phyloP scores from a whole-genome alignment of 2,888 invertebrate species.

The Lasioglossum villosulum region DNA sequence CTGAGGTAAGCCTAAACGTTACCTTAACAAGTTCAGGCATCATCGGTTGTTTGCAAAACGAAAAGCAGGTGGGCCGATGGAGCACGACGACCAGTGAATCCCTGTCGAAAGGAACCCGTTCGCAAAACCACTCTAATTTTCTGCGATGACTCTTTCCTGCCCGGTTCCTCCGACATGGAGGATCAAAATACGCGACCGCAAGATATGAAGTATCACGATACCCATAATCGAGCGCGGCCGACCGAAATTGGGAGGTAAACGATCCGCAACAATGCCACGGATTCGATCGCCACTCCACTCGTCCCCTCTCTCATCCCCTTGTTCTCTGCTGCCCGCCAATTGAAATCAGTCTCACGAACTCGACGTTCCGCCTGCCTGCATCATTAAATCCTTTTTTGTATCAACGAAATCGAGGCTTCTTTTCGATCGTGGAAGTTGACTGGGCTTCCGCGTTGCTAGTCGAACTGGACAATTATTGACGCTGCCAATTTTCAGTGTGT shows the following conservation, averaged over 20 bases:
- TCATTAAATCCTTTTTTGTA: slow-evolving; percentile 35
- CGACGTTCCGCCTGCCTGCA: slow-evolving; percentile 9
- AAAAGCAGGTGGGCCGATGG: slow-evolving; percentile 32
- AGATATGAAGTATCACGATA: slow-evolving; percentile 40
- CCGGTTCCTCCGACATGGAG: background rate
- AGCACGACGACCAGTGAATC: slow-evolving; percentile 8
- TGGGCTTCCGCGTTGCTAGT: background rate
- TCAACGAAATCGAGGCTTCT: background rate
- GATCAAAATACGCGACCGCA: slow-evolving; percentile 41
- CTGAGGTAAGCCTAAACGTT: slow-evolving; percentile 24
- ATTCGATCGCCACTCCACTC: slow-evolving; percentile 31
- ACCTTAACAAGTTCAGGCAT: slow-evolving; percentile 25
- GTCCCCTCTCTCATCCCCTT: background rate
- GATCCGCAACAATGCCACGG: slow-evolving; percentile 53
- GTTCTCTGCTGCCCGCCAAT: slow-evolving; percentile 15
- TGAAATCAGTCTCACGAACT: slow-evolving; percentile 59
- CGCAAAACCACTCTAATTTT: slow-evolving; percentile 57
- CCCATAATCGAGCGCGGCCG: slow-evolving; percentile 48
- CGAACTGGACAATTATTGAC: background rate
- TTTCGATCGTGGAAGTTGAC: background rate
- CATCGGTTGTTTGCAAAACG: slow-evolving; percentile 49
- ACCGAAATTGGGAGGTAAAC: slow-evolving; percentile 62
- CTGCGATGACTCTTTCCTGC: slow-evolving; percentile 17
- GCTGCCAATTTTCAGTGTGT: background rate
- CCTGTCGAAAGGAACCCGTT: slow-evolving; percentile 38